Evolutionary conservation across 2,888 invertebrate genomes (phyloP), one percentile per base, ranked within the genome.

Genomic region (Hymenopus coronatus): DNA sequence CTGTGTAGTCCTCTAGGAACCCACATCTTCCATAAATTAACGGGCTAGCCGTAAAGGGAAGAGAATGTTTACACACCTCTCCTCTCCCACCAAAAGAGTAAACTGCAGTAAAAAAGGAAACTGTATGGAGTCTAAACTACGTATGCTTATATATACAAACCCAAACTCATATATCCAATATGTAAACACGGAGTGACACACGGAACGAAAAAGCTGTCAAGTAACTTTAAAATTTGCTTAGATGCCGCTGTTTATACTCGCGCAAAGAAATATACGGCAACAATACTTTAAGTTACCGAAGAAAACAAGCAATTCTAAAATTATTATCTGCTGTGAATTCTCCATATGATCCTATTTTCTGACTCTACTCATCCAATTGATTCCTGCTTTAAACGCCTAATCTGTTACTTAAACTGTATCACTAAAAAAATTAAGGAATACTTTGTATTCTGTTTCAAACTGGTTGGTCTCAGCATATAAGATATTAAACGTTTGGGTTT

Each of bases 31-130:
- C 87, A 87, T 87, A 87, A 87, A 87, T 87, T 87, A 87, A 82
- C 87, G 82, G 87, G 27, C 82, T 82, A 27, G 87, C 87, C 82
- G 27, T 87, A 87, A 87, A 87, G 87, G 87, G 82, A 33, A 70
- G 54, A 33, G 14, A 87, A n/a, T 87, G 87, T 87, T 87, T 87
- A 87, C 87, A 87, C 30, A 30, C 40, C 30, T 25, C 15, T 82
- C 40, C n/a, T 25, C 14, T 70, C 54, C 54, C 20, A 20, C 54
- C 20, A 70, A 82, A 33, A 82, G 33, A 82, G 82, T 82, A 87
- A 82, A 87, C 81, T 82, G 27, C 87, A 87, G 87, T 87, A 82
- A 87, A 87, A 87, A 85, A 20, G 82, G 87, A 87, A 87, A 87
- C n/a, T 87, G 87, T 33, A 87, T 87, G 87, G 40, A 85, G 85